Conservation (phyloP, 2,113 vertebrate species). For the Falco punctatus region DNA sequence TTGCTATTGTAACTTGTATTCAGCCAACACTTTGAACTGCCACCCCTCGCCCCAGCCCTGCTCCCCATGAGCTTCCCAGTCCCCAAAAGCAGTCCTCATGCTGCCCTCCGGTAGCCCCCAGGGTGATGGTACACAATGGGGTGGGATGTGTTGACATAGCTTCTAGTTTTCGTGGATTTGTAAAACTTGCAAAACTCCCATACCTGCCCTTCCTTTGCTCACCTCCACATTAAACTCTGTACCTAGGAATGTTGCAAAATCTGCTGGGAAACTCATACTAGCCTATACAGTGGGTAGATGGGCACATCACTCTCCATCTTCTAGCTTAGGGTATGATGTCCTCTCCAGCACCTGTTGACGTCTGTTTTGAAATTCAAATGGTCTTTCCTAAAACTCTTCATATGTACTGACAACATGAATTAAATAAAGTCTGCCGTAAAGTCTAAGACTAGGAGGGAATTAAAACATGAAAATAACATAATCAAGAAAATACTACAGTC, state of each 20-base stretch:
- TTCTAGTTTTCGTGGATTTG: neutral
- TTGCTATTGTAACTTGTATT: accelerated
- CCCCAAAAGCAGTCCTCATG: no score
- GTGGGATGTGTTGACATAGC: no score
- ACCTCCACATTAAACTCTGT: neutral
- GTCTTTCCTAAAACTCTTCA: neutral
- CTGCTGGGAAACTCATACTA: neutral
- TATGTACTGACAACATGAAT: no score
- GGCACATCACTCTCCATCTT: accelerated
- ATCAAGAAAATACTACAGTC: neutral
- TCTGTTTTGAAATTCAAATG: neutral
- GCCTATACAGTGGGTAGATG: neutral
- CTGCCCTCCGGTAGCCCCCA: no score
- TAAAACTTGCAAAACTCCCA: neutral
- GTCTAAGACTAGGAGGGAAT: neutral
- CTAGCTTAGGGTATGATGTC: no score
- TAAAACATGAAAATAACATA: neutral
- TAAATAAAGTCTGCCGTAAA: neutral
- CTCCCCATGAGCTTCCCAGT: accelerated
- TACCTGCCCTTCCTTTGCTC: neutral
- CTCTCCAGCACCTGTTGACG: neutral
- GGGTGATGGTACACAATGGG: neutral
- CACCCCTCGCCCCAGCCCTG: no score
- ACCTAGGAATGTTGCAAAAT: neutral
- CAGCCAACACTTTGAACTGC: accelerated